Evolutionary conservation across 2,113 vertebrate species (phyloP), one percentile per base, ranked within the genome.

Genomic region (Myrmophylax atrothorax): DNA sequence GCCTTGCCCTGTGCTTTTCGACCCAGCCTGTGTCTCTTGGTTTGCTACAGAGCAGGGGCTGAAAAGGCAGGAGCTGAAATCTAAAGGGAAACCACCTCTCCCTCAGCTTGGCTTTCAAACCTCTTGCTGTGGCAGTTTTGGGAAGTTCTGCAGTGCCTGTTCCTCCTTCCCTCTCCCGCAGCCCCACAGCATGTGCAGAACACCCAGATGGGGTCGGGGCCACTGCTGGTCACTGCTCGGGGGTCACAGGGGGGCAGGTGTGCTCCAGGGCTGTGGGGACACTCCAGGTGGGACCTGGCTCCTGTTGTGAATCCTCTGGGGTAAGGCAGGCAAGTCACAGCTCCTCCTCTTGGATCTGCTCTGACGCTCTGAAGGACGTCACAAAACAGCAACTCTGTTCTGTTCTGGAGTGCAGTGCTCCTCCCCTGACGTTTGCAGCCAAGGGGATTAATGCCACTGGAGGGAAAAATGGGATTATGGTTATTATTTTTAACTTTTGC

Each of bases 291-390:
- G 49, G 80, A 49, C 55, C n/a, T 81, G 0, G 72, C n/a, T 83
- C 53, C 4, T 0, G 2, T 33, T 33, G 62, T 68, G 72, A 70
- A 18, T 73, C 59, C 9, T 13, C 56, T 10, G 60, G n/a, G 47
- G 69, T 40, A 49, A 29, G 31, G 29, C 28, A 19, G 63, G 14
- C 42, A 17, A 1, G 3, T 12, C 19, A 1, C 22, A 19, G 29
- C 56, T 1, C 1, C 19, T 46, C 6, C 10, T 74, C 49, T 15
- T 1, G 35, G 24, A 15, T n/a, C 0, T 0, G 5, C 53, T 53
- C 31, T 53, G 4, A 1, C 0, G 2, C 44, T 68, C 50, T 23
- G 28, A 9, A 26, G 42, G 74, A 35, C 0, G 1, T 52, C 52
- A 67, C 1, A 3, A 66, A 75, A 24, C 18, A 22, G 50, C 16